Conservation (phyloP, 2,888 invertebrate genomes). For the Agrotis ipsilon region DNA sequence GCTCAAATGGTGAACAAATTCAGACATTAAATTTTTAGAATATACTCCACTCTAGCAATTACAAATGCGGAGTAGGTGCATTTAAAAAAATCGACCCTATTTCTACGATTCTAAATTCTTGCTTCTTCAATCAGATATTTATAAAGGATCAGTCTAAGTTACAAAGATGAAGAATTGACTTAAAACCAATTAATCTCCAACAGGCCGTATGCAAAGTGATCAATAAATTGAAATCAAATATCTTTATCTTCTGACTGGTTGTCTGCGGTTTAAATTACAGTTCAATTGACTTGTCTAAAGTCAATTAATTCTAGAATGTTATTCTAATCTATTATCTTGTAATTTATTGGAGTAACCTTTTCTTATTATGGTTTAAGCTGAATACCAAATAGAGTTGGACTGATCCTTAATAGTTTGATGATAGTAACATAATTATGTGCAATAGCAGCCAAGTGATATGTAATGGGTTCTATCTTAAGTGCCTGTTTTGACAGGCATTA, state of each 20-base stretch:
- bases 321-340: conserved; percentile 44
- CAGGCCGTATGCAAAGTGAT: conserved; percentile 31
- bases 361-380: neutral
- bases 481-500: no score
- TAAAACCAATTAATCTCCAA: conserved; percentile 53
- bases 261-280: conserved; percentile 44
- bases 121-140: conserved; percentile 3
- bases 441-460: no score
- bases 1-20: no score
- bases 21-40: no score
- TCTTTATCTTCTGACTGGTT: conserved; percentile 33
- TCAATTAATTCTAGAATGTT: conserved; percentile 51
- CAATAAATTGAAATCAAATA: conserved; percentile 55
- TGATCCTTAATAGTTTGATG: no score
- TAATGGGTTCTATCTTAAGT: no score
- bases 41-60: no score
- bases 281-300: conserved; percentile 45
- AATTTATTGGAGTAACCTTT: conserved; percentile 21
- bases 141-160: conserved; percentile 10
- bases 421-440: no score
- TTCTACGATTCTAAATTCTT: neutral
- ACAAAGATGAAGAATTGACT: conserved; percentile 24
- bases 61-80: no score
- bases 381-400: no score
- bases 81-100: no score